Evolutionary conservation across 2,888 invertebrate genomes (phyloP).

Genomic region (Tetragonula carbonaria): DNA sequence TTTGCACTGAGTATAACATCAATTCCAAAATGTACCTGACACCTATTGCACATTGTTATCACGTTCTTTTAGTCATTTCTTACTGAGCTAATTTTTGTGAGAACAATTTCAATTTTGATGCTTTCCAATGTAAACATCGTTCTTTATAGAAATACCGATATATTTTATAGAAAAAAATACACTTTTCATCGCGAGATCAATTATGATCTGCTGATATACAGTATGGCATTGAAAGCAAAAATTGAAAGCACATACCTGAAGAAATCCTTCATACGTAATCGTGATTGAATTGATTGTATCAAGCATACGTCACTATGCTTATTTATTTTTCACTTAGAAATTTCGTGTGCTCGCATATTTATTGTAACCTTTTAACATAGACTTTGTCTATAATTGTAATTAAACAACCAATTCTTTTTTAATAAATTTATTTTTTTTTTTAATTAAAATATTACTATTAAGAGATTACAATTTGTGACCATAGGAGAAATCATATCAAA

Average conservation of each 20-base stretch:
- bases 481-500: constrained; percentile 41
- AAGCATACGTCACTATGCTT: constrained; percentile 34
- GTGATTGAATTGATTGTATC: constrained; percentile 27
- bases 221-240: constrained; percentile 21
- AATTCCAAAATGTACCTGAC: constrained; percentile 70
- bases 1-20: constrained; percentile 59
- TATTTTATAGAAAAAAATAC: constrained; percentile 37
- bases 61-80: constrained; percentile 58
- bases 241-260: constrained; percentile 15
- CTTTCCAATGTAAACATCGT: constrained; percentile 26
- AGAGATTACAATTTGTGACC: not conserved
- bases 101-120: constrained; percentile 26
- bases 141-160: constrained; percentile 31
- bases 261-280: constrained; percentile 35
- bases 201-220: constrained; percentile 19
- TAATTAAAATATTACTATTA: constrained; percentile 4
- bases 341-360: constrained; percentile 47
- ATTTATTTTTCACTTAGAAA: constrained; percentile 56
- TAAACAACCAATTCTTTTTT: constrained; percentile 6
- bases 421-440: constrained; percentile 21
- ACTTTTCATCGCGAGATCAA: constrained; percentile 20
- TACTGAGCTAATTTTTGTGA: constrained; percentile 27
- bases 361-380: constrained; percentile 32
- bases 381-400: constrained; percentile 30
- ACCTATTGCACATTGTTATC: constrained; percentile 57